A percentile compares a stretch with the other conserved stretches of the same genome.
phyloP scores from a whole-genome alignment of 2,888 invertebrate species.

The Caenorhabditis imperialis region DNA sequence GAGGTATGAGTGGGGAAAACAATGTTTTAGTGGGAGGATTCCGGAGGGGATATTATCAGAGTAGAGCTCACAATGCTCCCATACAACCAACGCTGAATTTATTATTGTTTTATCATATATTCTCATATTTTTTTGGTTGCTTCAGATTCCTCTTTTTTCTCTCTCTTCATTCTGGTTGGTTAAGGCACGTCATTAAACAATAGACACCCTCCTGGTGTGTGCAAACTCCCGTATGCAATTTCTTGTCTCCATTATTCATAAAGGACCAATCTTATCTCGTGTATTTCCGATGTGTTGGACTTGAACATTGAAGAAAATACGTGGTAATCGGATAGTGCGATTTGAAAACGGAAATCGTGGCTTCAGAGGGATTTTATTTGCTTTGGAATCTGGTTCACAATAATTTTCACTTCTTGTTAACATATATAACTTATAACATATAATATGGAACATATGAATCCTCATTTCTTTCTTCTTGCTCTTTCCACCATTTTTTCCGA shows the following conservation, averaged over 20 bases:
- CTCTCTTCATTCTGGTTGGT: conserved; percentile 9
- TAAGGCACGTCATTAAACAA: conserved; percentile 31
- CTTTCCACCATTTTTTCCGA: conserved; percentile 1
- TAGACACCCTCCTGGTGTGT: conserved; percentile 20
- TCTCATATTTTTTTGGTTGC: conserved; percentile 2
- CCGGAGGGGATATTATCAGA: too few relatives aligned
- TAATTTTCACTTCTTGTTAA: conserved; percentile 21
- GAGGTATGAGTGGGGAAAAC: conserved; percentile 65
- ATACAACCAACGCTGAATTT: neutral
- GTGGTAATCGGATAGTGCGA: conserved; percentile 45
- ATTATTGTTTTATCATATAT: neutral
- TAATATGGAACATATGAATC: conserved; percentile 2
- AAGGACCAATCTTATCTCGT: conserved; percentile 30
- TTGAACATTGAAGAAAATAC: conserved; percentile 5
- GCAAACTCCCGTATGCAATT: conserved; percentile 35
- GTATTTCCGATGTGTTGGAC: conserved; percentile 22
- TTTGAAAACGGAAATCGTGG: conserved; percentile 33
- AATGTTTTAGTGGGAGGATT: neutral
- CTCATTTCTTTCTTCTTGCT: conserved; percentile 5
- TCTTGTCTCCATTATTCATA: conserved; percentile 26
- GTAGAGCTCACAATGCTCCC: too few relatives aligned
- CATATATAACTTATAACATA: too few relatives aligned
- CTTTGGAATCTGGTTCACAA: conserved; percentile 25
- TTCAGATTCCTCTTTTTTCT: conserved; percentile 10
- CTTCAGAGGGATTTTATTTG: conserved; percentile 29